These are phyloP conservation scores for Astreopora myriophthalma DNA, from an alignment of 64 coral and sea anemone species.

Conservation along the genomic window DNA sequence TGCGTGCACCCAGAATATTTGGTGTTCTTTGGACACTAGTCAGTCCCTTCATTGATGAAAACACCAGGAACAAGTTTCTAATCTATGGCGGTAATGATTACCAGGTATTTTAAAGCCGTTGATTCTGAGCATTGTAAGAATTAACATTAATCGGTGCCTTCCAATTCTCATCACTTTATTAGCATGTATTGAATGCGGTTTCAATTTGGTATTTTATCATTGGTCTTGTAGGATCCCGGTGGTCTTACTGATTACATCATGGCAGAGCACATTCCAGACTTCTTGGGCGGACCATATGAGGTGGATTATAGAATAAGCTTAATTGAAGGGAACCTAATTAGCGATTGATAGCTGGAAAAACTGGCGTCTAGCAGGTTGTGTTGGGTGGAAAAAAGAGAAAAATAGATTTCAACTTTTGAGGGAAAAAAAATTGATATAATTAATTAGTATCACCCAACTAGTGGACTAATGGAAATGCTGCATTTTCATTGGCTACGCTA, in stretches of 20 bases:
- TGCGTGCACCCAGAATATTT: conserved; percentile 97
- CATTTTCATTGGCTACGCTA: too few species aligned
- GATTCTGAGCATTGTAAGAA: too few species aligned
- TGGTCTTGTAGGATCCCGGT: conserved; percentile 74
- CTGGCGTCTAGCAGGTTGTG: too few species aligned
- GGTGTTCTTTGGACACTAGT: conserved; percentile 99
- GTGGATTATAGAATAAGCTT: background rate
- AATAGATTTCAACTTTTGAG: too few species aligned
- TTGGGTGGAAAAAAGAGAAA: too few species aligned
- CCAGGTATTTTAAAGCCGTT: conserved; percentile 43
- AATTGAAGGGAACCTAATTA: background rate
- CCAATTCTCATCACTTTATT: background rate
- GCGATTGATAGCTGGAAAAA: too few species aligned
- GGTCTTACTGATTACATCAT: conserved; percentile 93
- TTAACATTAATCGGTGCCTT: background rate
- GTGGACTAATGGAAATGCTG: too few species aligned
- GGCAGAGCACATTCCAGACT: conserved; percentile 89
- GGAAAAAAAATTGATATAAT: too few species aligned
- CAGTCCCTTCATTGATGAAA: conserved; percentile 99
- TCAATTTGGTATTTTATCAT: too few species aligned
- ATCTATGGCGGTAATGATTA: conserved; percentile 99
- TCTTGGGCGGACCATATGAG: conserved; percentile 93
- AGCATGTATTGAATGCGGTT: too few species aligned
- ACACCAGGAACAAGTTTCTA: conserved; percentile 98
- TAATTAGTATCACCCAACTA: too few species aligned